Conservation (phyloP, 2,888 invertebrate genomes). For the Aplocera efformata region DNA sequence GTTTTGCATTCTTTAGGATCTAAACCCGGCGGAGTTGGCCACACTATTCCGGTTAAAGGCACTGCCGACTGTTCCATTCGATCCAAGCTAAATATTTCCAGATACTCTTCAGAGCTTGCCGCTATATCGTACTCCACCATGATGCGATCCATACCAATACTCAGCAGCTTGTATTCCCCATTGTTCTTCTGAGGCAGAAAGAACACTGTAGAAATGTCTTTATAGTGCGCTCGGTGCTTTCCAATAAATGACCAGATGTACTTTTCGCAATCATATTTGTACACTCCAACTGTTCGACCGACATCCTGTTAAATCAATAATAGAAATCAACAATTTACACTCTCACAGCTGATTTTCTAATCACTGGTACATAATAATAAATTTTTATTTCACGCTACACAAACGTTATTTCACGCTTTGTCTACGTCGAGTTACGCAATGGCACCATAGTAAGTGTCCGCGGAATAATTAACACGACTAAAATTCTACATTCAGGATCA, state of each 20-base stretch:
- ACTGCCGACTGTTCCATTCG: conserved; percentile 83
- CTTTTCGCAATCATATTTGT: conserved; percentile 54
- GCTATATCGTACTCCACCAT: conserved; percentile 81
- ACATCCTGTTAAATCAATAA: conserved; percentile 63
- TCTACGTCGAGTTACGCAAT: too few species aligned
- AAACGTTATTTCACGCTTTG: too few species aligned
- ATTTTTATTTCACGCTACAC: too few species aligned
- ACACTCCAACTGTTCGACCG: conserved; percentile 73
- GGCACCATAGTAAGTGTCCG: too few species aligned
- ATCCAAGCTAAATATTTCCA: conserved; percentile 70
- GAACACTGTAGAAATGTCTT: conserved; percentile 76
- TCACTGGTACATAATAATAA: too few species aligned
- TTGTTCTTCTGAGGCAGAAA: conserved; percentile 69
- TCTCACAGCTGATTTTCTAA: background rate
- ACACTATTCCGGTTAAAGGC: conserved; percentile 72
- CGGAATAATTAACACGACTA: too few species aligned
- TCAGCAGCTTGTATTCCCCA: conserved; percentile 71
- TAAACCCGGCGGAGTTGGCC: conserved; percentile 49
- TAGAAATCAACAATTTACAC: background rate
- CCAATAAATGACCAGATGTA: conserved; percentile 78
- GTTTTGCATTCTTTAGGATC: conserved; percentile 39
- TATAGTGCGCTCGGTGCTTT: conserved; percentile 82
- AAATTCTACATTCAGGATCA: too few species aligned
- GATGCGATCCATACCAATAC: conserved; percentile 80
- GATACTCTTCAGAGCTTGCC: conserved; percentile 57